Percentiles rank a stretch among this genome's conserved stretches.
Evolutionary conservation across 2,797 vertebrate species (phyloP).

Genomic region (Gambelia wislizenii): DNA sequence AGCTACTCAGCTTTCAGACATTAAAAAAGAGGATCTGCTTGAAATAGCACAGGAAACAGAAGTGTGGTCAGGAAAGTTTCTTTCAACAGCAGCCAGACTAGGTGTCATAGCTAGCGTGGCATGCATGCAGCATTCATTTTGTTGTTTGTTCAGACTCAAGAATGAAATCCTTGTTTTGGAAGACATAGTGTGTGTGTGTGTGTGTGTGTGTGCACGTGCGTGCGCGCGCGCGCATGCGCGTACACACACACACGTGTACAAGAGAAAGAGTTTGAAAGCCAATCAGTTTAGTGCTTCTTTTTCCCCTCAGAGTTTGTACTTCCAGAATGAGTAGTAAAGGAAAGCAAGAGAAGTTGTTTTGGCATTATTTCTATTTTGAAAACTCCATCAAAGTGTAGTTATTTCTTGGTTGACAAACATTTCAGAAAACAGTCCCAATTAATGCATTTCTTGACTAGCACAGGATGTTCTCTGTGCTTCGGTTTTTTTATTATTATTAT

Average conservation of each 20-base stretch:
- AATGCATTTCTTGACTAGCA: neutral
- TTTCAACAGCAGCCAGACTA: constrained; percentile 37
- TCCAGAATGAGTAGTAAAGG: too few species aligned
- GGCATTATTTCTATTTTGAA: neutral
- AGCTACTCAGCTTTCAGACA: neutral
- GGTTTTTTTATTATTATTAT: too few species aligned
- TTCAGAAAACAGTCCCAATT: neutral
- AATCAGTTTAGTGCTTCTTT: neutral
- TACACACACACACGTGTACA: too few species aligned
- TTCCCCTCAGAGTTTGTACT: too few species aligned
- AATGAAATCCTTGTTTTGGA: neutral
- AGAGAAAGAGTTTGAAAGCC: neutral
- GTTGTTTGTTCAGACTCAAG: neutral
- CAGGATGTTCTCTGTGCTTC: neutral
- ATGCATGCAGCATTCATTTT: neutral
- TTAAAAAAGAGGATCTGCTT: neutral
- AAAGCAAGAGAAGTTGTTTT: too few species aligned
- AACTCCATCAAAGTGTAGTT: neutral
- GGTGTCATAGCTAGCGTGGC: neutral
- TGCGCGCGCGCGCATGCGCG: neutral
- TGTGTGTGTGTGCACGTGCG: neutral
- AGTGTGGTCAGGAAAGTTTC: constrained; percentile 10
- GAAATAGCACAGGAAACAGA: neutral
- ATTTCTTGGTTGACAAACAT: neutral
- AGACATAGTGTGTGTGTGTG: neutral